Percentiles rank a stretch among this genome's conserved stretches.
Evolutionary conservation across 2,797 vertebrate genomes (phyloP).

Genomic region (Mareca penelope): DNA sequence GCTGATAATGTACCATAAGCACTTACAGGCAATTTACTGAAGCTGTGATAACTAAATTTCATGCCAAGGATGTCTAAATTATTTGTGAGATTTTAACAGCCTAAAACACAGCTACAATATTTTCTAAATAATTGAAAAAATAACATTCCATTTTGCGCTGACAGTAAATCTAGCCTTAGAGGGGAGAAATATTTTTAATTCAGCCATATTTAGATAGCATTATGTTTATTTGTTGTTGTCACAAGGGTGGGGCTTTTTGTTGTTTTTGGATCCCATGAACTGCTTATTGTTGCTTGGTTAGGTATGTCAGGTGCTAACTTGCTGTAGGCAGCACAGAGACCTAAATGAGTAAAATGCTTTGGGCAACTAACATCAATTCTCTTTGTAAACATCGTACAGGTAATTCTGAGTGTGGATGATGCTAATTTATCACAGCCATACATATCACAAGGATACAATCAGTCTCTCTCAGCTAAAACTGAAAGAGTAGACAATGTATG

Average conservation of each 20-base stretch:
- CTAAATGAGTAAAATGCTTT: neutral
- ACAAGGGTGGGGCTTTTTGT: neutral
- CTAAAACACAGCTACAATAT: neutral
- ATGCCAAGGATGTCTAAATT: neutral
- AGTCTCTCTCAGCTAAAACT: neutral
- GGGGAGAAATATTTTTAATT: neutral
- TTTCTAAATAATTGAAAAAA: neutral
- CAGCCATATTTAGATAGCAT: neutral
- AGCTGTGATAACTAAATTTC: neutral
- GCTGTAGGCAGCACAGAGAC: neutral
- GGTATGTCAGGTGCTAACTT: slow-evolving; percentile 10
- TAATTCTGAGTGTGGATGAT: slow-evolving; percentile 20
- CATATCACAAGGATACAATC: neutral
- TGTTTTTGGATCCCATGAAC: neutral
- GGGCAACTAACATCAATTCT: neutral
- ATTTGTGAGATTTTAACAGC: slow-evolving; percentile 23
- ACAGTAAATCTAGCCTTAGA: neutral
- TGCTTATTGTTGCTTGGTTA: neutral
- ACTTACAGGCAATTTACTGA: slow-evolving; percentile 4
- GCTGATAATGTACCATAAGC: neutral
- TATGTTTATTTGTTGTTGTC: neutral
- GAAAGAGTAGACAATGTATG: neutral
- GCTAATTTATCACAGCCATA: slow-evolving; percentile 1
- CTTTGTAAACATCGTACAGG: slow-evolving; percentile 31
- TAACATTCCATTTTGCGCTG: neutral